These are phyloP conservation scores for Sarcophaga bullata DNA, from an alignment of 1,140 invertebrate genomes.

Conservation along the genomic window DNA sequence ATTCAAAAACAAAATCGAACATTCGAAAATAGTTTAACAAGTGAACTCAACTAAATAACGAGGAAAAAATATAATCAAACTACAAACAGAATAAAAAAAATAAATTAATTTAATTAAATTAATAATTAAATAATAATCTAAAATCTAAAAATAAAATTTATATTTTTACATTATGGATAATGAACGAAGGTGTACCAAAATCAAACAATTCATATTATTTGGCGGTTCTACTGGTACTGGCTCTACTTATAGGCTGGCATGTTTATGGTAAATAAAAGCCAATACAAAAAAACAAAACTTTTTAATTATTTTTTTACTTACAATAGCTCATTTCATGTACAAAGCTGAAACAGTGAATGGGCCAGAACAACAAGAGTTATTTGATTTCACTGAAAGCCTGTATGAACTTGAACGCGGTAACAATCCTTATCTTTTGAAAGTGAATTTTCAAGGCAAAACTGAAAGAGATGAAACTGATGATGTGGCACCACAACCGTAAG, in stretches of 20 bases:
- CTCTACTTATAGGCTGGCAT: constrained; percentile 56
- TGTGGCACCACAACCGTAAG: constrained; percentile 76
- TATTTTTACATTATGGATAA: neutral
- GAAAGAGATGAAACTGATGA: constrained; percentile 72
- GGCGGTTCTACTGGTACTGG: constrained; percentile 53
- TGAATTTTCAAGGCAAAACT: constrained; percentile 73
- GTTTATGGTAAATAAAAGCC: constrained; percentile 56
- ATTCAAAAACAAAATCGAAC: too few relatives aligned
- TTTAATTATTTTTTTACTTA: too few relatives aligned
- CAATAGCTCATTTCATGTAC: too few relatives aligned
- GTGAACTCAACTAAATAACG: too few relatives aligned
- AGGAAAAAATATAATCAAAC: too few relatives aligned
- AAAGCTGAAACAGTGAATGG: too few relatives aligned
- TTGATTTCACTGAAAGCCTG: constrained; percentile 44
- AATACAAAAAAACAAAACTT: neutral
- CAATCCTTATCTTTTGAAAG: constrained; percentile 54
- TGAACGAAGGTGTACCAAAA: constrained; percentile 55
- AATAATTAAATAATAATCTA: too few relatives aligned
- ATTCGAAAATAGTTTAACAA: too few relatives aligned
- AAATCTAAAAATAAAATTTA: too few relatives aligned
- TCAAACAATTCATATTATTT: constrained; percentile 59
- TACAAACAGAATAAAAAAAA: too few relatives aligned
- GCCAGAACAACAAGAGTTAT: constrained; percentile 39
- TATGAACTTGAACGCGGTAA: constrained; percentile 53
- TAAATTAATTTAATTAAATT: too few relatives aligned